Conservation (phyloP, 92 coral and sea anemone genomes). For the Micromussa lordhowensis region DNA sequence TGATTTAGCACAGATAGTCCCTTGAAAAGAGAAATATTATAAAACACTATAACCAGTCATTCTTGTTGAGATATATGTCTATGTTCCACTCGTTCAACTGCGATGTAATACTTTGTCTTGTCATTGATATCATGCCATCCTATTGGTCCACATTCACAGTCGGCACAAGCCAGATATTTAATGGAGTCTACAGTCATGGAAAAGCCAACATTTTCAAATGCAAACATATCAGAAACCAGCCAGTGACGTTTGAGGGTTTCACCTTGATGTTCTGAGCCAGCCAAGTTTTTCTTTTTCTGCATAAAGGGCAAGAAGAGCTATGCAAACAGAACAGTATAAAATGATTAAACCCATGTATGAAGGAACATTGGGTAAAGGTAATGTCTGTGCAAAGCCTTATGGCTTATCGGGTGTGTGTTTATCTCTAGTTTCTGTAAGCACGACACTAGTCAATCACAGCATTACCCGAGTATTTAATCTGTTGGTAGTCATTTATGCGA, state of each 20-base stretch:
- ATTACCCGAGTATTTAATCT: no score
- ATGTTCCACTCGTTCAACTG: constrained; percentile 87
- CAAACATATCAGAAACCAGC: constrained; percentile 92
- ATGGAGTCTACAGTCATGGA: constrained; percentile 90
- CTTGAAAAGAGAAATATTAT: not conserved
- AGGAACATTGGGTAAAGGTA: no score
- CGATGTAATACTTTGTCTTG: constrained; percentile 77
- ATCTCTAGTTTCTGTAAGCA: no score
- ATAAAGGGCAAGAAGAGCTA: constrained; percentile 85
- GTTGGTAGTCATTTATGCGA: no score
- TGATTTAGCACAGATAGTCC: not conserved
- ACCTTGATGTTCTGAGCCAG: constrained; percentile 70
- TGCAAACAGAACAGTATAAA: not conserved
- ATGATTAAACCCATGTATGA: no score
- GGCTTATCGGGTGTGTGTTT: no score
- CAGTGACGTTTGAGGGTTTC: constrained; percentile 79
- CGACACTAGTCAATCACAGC: no score
- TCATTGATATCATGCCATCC: constrained; percentile 93
- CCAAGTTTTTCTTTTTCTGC: constrained; percentile 76
- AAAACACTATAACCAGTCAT: not conserved
- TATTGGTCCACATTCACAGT: constrained; percentile 97
- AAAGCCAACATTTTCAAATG: constrained; percentile 99
- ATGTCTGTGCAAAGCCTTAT: no score
- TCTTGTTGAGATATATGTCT: constrained; percentile 8
- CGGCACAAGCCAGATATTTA: constrained; percentile 95